Conservation (phyloP, 2,113 vertebrate genomes). For the Osmerus eperlanus region DNA sequence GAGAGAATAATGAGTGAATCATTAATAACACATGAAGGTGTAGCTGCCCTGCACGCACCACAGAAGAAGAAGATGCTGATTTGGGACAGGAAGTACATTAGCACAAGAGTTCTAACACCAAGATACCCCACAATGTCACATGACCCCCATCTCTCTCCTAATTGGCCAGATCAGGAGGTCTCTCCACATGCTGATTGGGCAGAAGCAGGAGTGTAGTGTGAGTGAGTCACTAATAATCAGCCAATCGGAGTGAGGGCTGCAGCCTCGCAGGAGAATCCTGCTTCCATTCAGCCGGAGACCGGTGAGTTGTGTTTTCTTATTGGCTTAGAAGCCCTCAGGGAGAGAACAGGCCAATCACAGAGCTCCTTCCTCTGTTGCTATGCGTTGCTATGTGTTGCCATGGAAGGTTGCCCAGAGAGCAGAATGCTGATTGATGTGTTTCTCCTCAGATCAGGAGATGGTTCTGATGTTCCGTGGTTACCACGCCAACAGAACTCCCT, state of each 20-base stretch:
- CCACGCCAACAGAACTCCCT: too few relatives aligned
- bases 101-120: too few relatives aligned
- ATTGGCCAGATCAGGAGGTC: constrained; percentile 39
- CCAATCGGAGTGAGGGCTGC: constrained; percentile 46
- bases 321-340: constrained; percentile 60
- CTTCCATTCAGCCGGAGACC: constrained; percentile 33
- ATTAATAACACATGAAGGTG: too few relatives aligned
- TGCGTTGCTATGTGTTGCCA: constrained; percentile 56
- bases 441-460: too few relatives aligned
- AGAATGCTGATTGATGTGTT: constrained; percentile 36
- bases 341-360: constrained; percentile 68
- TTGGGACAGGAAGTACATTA: too few relatives aligned
- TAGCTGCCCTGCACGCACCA: too few relatives aligned
- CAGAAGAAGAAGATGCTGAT: too few relatives aligned
- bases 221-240: too few relatives aligned
- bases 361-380: constrained; percentile 68
- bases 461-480: too few relatives aligned
- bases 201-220: constrained; percentile 24
- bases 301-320: constrained; percentile 63
- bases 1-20: too few relatives aligned
- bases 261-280: constrained; percentile 39
- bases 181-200: constrained; percentile 49
- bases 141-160: constrained; percentile 15
- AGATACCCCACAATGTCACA: background rate
- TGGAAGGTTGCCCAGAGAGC: constrained; percentile 42